Base-by-base conservation (phyloP, 2,888 invertebrate species). In the Microctonus hyperodae region DNA sequence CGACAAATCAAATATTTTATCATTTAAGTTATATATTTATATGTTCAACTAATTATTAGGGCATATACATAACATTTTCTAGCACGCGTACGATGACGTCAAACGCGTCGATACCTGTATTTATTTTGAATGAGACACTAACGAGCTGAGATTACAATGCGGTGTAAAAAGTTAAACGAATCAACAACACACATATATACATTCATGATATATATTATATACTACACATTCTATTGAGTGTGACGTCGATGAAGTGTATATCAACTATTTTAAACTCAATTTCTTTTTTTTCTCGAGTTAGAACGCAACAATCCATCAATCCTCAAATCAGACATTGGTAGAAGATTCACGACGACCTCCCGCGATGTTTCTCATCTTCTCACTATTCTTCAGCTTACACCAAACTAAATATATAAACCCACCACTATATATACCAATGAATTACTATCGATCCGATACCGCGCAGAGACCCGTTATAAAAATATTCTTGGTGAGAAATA, bases 361-460 rank as follows among this genome's bases (percentile, higher is more conserved):
- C 82, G 80, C 81, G 76, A 82, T 74, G 82, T 76, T 79, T 77
- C 80, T 81, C 82, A 80, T 82, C 79, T 79, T 78, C 80, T 80
- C 78, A 73, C 78, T 77, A 70, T 69, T 69, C 62, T 63, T 37
- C 48, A 23, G 22, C 31, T 35, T 23, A 16, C 56, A 60, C 37
- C 58, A 33, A 25, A 37, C 53, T 25, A 16, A 16, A 20, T 13
- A n/a, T n/a, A n/a, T n/a, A 16, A 35, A n/a, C n/a, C n/a, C n/a
- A n/a, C n/a, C n/a, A n/a, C n/a, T n/a, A n/a, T 22, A 28, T 25
- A n/a, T 37, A 35, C 33, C 25, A 44, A 59, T 44, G 35, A 57
- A 57, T 57, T 33, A 35, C 37, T 37, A 61, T 61, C 61, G 51
- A 61, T 48, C 50, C 28, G 20, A 16, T 25, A 31, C 55, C 25